Evolutionary conservation across 2,888 invertebrate species (phyloP).

Genomic region (Syrista parreyssii): DNA sequence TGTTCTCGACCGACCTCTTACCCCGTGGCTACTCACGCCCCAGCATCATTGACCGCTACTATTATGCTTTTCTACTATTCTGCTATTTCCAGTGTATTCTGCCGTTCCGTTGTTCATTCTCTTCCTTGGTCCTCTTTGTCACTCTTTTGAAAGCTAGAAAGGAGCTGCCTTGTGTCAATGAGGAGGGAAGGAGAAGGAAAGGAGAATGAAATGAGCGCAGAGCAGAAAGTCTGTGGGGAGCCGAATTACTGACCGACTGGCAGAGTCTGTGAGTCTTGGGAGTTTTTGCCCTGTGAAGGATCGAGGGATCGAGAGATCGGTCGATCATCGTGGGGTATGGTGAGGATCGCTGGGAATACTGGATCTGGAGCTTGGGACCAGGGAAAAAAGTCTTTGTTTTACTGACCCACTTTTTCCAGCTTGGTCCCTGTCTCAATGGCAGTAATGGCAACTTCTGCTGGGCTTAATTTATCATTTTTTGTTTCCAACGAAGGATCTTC

Average conservation of each 20-base stretch:
- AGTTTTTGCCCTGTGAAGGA: neutral
- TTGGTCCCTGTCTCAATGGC: neutral
- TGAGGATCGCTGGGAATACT: neutral
- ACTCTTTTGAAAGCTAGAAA: neutral
- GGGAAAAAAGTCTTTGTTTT: slow-evolving; percentile 19
- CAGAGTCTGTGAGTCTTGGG: neutral
- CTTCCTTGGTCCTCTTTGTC: neutral
- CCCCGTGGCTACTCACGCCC: neutral
- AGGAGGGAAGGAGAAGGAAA: neutral
- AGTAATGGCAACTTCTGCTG: neutral
- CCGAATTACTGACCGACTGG: neutral
- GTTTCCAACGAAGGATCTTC: slow-evolving; percentile 31
- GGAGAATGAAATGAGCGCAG: neutral
- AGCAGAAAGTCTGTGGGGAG: neutral
- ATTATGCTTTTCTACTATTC: neutral
- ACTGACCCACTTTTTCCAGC: slow-evolving; percentile 18
- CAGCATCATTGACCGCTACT: neutral
- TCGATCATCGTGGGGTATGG: neutral
- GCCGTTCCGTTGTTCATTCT: neutral
- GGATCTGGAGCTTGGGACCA: neutral
- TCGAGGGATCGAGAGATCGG: neutral
- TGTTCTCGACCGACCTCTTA: neutral
- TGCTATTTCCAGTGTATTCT: neutral
- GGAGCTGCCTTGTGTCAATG: neutral
- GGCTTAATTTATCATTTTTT: slow-evolving; percentile 22